Evolutionary conservation across 2,113 vertebrate species (phyloP).

Genomic region (Dinomys branickii): DNA sequence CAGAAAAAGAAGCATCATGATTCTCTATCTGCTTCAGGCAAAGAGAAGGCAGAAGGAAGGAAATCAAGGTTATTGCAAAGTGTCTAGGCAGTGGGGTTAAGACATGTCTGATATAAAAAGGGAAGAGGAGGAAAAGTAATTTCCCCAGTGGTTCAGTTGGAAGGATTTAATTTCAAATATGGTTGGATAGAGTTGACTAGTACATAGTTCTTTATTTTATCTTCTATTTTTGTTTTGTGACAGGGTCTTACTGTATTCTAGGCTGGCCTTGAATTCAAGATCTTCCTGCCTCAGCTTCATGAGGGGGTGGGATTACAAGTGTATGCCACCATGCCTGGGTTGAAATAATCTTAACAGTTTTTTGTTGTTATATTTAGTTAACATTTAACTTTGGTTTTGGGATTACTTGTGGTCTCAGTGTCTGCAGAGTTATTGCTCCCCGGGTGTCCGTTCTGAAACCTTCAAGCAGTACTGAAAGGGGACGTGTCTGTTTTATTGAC

Average conservation of each 20-base stretch:
- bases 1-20: neutral
- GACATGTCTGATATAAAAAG: neutral
- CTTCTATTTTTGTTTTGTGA: neutral
- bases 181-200: neutral
- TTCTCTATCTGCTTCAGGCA: neutral
- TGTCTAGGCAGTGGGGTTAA: neutral
- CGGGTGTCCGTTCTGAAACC: neutral
- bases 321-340: neutral
- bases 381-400: neutral
- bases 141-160: neutral
- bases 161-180: neutral
- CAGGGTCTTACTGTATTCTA: neutral
- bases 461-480: neutral
- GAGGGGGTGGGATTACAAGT: neutral
- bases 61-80: neutral
- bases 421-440: neutral
- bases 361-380: neutral
- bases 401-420: neutral
- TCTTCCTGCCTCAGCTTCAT: neutral
- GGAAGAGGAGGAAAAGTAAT: neutral
- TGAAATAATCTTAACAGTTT: neutral
- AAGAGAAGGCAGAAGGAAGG: neutral
- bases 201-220: neutral
- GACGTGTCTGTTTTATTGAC: neutral
- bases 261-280: neutral